Evolutionary conservation across 2,888 invertebrate species (phyloP), one percentile per base, ranked within the genome.

Genomic region (Apoda limacodes): DNA sequence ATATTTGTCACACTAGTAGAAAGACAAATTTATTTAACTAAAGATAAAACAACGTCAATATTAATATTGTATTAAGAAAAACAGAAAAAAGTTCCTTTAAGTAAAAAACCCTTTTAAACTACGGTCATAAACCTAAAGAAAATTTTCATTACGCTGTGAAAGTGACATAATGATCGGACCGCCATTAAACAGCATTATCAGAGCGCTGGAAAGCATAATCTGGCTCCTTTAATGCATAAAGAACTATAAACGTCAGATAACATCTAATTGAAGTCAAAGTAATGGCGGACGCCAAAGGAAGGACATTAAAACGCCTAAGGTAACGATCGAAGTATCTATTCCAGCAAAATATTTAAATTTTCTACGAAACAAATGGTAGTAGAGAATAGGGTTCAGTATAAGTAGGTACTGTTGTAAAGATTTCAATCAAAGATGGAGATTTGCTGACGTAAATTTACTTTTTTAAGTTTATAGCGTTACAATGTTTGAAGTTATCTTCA

Each of bases 171-270:
- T 68, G 72, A 72, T 75, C 64, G 65, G 68, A 60, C 65, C 54
- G 55, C 65, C 53, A 62, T 75, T 63, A 68, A 71, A 66, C 55
- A 64, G 59, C 68, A 74, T 70, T 72, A 76, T 72, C 71, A 67
- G 43, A 53, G 61, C 55, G 61, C 55, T 55, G 58, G 58, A 45
- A 56, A 62, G 63, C 66, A 71, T 70, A 70, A 76, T 78, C 75
- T 69, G 49, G 60, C 63, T 66, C 52, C 55, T 52, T 60, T 59
- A 70, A 76, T 75, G 67, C 74, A 71, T 72, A 76, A 76, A 76
- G 74, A 74, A 76, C 75, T 76, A 74, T 76, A 71, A 76, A 75
- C 49, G 75, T 74, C 70, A 66, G 76, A 78, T 78, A 76, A 69
- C 67, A 76, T 78, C 75, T 75, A 75, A 78, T 76, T 76, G 74